Evolutionary conservation across 2,797 vertebrate species (phyloP).

Genomic region (Takifugu rubripes): DNA sequence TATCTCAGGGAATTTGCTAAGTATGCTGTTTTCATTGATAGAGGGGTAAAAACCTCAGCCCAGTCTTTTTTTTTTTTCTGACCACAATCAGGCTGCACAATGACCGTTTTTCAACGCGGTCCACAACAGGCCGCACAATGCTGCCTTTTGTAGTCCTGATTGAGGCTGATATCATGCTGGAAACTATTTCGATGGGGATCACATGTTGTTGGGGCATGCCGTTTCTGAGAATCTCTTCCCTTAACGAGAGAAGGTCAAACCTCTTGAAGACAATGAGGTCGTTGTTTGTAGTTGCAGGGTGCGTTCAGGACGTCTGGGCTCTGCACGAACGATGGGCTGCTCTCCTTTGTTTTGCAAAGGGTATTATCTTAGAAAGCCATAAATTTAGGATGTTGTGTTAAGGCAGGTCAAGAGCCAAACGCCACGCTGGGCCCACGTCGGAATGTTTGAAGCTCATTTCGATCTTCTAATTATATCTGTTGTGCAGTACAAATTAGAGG

Average conservation of each 20-base stretch:
- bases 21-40: slow-evolving; percentile 46
- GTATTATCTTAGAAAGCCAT: slow-evolving; percentile 17
- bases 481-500: slow-evolving; percentile 1
- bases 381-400: slow-evolving; percentile 15
- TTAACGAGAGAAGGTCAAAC: slow-evolving; percentile 71
- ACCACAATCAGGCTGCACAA: slow-evolving; percentile 53
- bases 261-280: slow-evolving; percentile 62
- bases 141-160: slow-evolving; percentile 69
- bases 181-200: slow-evolving; percentile 79
- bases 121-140: slow-evolving; percentile 67
- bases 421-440: slow-evolving; percentile 12
- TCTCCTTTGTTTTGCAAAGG: slow-evolving; percentile 35
- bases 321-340: slow-evolving; percentile 28
- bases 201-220: slow-evolving; percentile 74
- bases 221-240: slow-evolving; percentile 67
- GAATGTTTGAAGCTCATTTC: slow-evolving; percentile 16
- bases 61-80: slow-evolving; percentile 13
- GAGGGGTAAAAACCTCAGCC: slow-evolving; percentile 42
- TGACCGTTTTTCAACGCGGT: slow-evolving; percentile 62
- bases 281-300: slow-evolving; percentile 61
- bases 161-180: slow-evolving; percentile 81
- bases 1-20: slow-evolving; percentile 62
- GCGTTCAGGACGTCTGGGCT: slow-evolving; percentile 32
- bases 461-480: slow-evolving; percentile 23
- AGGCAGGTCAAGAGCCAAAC: slow-evolving; percentile 23